These are phyloP conservation scores for Nomia melanderi DNA, from an alignment of 1,140 invertebrate genomes.

Conservation along the genomic window DNA sequence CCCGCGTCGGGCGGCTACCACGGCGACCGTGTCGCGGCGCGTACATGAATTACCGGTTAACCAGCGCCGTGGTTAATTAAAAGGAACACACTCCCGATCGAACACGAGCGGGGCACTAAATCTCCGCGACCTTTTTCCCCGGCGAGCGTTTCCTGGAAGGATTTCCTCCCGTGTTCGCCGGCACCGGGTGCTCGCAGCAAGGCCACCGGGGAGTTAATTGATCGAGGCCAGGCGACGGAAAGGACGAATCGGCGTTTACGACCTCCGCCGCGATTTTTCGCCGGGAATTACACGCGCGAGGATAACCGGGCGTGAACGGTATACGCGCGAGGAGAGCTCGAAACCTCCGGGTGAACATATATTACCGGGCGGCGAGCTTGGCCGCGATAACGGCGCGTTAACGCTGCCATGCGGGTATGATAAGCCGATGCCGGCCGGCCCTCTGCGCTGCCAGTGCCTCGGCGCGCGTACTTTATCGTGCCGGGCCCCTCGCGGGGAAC, in stretches of 20 bases:
- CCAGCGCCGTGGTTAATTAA: constrained; percentile 4
- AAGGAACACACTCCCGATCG: neutral
- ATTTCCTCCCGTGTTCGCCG: neutral
- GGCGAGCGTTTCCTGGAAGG: neutral
- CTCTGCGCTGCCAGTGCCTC: constrained; percentile 66
- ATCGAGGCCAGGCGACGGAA: constrained; percentile 36
- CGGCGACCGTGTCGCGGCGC: neutral
- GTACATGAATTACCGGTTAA: neutral
- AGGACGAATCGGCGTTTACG: neutral
- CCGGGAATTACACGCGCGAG: too few species aligned
- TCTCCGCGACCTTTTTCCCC: neutral
- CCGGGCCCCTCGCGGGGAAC: constrained; percentile 24
- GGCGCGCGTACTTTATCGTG: constrained; percentile 38
- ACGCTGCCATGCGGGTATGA: constrained; percentile 63
- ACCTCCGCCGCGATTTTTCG: constrained; percentile 29
- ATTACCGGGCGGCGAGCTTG: constrained; percentile 62
- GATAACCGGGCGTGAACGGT: too few species aligned
- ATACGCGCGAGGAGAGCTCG: constrained; percentile 26
- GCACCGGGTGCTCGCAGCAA: neutral
- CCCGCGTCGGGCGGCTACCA: neutral
- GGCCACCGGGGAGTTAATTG: constrained; percentile 12
- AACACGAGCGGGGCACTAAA: neutral
- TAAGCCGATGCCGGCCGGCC: constrained; percentile 65
- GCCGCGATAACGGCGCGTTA: constrained; percentile 64
- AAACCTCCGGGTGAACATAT: constrained; percentile 62